phyloP scores from a whole-genome alignment of 2,113 vertebrate genomes.

The Microcebus ravelobensis region DNA sequence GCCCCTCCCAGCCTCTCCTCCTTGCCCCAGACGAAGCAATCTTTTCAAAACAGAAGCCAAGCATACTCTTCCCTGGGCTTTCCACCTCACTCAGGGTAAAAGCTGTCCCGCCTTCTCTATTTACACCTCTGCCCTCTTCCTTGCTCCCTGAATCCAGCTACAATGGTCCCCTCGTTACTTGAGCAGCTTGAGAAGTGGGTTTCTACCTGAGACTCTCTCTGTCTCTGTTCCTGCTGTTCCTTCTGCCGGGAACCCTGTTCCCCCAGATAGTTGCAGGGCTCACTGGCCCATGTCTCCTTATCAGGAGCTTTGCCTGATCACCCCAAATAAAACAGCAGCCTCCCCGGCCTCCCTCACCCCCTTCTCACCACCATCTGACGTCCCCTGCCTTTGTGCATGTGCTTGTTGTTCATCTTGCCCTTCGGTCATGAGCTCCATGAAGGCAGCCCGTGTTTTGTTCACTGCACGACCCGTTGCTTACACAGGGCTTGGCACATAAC shows the following conservation, averaged over 20 bases:
- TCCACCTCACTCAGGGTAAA: background rate
- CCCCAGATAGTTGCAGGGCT: background rate
- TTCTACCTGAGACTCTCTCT: background rate
- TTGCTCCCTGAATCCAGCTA: too few relatives aligned
- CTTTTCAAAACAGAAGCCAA: background rate
- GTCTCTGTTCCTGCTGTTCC: background rate
- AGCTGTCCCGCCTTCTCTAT: background rate
- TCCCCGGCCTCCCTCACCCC: background rate
- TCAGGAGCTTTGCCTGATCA: background rate
- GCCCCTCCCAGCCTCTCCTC: background rate
- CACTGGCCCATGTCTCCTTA: background rate
- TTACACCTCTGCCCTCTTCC: background rate
- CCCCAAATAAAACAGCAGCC: background rate
- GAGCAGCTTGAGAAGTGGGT: background rate
- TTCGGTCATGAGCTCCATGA: background rate
- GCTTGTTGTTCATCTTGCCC: background rate
- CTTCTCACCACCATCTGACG: background rate
- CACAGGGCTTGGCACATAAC: background rate
- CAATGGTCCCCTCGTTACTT: rapidly evolving
- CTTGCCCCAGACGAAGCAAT: background rate
- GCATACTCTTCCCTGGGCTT: background rate
- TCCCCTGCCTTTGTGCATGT: background rate
- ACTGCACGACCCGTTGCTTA: background rate
- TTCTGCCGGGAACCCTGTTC: background rate
- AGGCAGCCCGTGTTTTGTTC: background rate